These are phyloP conservation scores for Clytia hemisphaerica DNA, from an alignment of 30 jellyfish, hydroid and myxozoan species.

Conservation along the genomic window DNA sequence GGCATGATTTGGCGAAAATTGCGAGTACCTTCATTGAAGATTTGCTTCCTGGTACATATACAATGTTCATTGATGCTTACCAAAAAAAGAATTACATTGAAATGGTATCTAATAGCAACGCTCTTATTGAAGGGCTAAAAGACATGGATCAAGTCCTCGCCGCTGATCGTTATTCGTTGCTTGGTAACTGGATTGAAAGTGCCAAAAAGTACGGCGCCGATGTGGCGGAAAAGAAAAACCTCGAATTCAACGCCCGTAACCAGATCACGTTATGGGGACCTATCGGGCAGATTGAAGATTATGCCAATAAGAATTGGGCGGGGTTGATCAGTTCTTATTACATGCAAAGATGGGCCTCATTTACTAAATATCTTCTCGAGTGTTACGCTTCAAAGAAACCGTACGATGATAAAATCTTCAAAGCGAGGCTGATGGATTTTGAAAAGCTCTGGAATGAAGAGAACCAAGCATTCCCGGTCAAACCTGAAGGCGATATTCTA, in stretches of 20 bases:
- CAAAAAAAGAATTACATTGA: not conserved
- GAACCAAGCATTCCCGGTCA: not conserved
- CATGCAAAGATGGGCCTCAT: constrained; percentile 54
- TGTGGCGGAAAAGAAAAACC: constrained; percentile 27
- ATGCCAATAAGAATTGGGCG: constrained; percentile 88
- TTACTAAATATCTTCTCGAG: constrained; percentile 11
- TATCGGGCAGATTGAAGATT: constrained; percentile 70
- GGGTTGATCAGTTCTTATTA: constrained; percentile 62
- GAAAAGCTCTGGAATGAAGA: not conserved
- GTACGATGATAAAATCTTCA: not conserved
- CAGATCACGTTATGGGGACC: constrained; percentile 98
- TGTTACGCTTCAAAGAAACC: too few relatives aligned
- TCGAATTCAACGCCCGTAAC: constrained; percentile 82
- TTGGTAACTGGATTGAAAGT: constrained; percentile 75
- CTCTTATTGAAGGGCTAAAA: constrained; percentile 16
- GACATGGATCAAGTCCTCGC: constrained; percentile 59
- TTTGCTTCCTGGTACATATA: constrained; percentile 27
- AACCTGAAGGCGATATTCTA: not conserved
- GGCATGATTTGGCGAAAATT: constrained; percentile 77
- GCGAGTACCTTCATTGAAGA: constrained; percentile 78
- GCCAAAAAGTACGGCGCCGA: constrained; percentile 46
- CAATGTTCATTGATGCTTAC: constrained; percentile 33
- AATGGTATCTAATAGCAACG: constrained; percentile 9
- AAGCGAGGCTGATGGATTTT: not conserved
- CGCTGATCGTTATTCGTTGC: constrained; percentile 58